phyloP scores from a whole-genome alignment of 2,113 vertebrate genomes.

The Lagopus muta region DNA sequence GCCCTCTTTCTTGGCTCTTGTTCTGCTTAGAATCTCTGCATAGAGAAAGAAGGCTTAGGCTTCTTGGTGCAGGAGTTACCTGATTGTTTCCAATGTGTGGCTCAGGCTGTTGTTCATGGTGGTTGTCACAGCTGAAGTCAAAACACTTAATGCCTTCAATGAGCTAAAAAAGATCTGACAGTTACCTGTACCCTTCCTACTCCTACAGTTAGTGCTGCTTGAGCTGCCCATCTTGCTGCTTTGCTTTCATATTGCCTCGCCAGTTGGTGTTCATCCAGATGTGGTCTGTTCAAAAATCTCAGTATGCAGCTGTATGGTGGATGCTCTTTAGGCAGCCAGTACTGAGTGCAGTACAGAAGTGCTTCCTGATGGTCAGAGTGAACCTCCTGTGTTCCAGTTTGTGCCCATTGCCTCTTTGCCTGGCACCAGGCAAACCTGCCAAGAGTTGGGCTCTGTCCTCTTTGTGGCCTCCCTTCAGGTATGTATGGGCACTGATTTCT shows the following conservation, averaged over 20 bases:
- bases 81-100: not conserved
- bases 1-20: slow-evolving; percentile 43
- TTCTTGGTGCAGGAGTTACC: not conserved
- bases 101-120: rapidly evolving
- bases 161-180: not conserved
- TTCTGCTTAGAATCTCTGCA: not conserved
- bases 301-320: not conserved
- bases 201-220: not conserved
- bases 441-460: no score
- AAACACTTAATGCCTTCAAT: not conserved
- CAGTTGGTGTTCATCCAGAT: not conserved
- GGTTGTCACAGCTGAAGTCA: not conserved
- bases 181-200: not conserved
- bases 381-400: no score
- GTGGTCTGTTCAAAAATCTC: not conserved
- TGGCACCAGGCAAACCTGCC: no score
- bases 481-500: no score
- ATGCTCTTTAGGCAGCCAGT: no score
- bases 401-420: no score
- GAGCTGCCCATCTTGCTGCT: not conserved
- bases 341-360: no score
- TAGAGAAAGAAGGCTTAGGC: not conserved
- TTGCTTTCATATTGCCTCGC: not conserved
- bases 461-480: no score
- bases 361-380: no score